Base-by-base conservation (phyloP, 2,113 vertebrate genomes). In the Larimichthys crocea region DNA sequence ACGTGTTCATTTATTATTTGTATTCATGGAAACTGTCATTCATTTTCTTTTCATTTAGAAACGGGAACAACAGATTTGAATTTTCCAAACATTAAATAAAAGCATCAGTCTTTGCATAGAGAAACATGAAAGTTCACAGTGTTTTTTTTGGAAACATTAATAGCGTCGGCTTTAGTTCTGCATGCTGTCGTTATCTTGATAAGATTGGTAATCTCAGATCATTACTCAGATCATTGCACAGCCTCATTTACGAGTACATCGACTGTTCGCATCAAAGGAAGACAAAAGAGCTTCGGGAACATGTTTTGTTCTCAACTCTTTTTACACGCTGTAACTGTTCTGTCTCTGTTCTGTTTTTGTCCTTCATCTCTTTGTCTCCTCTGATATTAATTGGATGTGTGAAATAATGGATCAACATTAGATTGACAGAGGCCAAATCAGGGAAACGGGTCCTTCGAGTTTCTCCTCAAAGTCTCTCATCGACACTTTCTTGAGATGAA, bases 401-500 rank as follows among this genome's bases (percentile, higher is more conserved):
- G 49, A 80, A 64, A 19, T 0, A 5, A 24, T 26, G 17, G 44
- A 84, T 83, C 56, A 69, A 55, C 20, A 24, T 84, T 60, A 19
- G 62, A 63, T 67, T 44, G 42, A 40, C 20, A 42, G 29, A 46
- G 62, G 9, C 3, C 49, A 48, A 49, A 81, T 80, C 9, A 44
- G 66, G 66, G 42, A 69, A 22, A 17, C 0, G 2, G n/a, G 11
- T 76, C 15, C 44, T 85, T 46, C 29, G 4, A 5, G 40, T 44
- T 4, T 14, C 50, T 55, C 59, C 56, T 95, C 79, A 95, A 15
- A 96, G 56, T 89, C 72, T 94, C 40, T 80, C 90, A 22, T 96
- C 94, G 0, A 89, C 0, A 53, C 89, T 88, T 0, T 17, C 61
- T 8, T 20, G 0, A 75, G 92, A 93, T 55, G 85, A 88, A 24